Conservation (phyloP, 2,113 vertebrate species). For the Penelope pileata region DNA sequence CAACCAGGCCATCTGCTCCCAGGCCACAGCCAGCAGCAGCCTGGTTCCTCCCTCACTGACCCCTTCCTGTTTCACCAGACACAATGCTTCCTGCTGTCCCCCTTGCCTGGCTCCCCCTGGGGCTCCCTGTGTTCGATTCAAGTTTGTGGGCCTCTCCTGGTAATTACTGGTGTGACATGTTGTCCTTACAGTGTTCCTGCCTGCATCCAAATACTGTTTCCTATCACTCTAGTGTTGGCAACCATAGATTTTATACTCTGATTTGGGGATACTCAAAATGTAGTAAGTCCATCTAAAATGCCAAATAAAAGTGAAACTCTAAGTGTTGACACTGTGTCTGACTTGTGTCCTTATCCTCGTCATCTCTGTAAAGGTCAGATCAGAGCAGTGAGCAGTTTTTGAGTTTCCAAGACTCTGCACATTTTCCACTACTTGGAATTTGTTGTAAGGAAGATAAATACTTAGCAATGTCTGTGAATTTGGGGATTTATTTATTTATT, state of each 20-base stretch:
- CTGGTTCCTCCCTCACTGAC: fast-evolving
- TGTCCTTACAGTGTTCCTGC: background rate
- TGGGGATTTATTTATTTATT: background rate
- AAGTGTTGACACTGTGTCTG: fast-evolving
- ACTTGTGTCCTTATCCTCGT: background rate
- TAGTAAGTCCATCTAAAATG: background rate
- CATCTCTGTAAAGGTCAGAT: background rate
- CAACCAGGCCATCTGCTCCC: fast-evolving
- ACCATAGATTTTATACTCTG: background rate
- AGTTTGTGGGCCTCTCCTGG: background rate
- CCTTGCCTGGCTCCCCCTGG: fast-evolving
- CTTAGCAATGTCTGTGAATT: background rate
- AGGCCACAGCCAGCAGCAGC: background rate
- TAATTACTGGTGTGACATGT: fast-evolving
- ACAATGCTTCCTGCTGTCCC: background rate
- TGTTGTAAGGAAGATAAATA: background rate
- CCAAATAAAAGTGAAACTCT: background rate
- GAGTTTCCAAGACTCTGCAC: background rate
- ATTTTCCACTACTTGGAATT: background rate
- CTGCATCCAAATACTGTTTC: fast-evolving
- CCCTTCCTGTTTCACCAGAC: background rate
- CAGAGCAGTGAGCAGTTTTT: background rate
- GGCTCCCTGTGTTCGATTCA: fast-evolving
- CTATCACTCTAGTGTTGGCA: background rate
- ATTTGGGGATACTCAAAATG: background rate